Percentiles rank a stretch among this genome's conserved stretches.
These are phyloP conservation scores for Daktulosphaira vitifoliae DNA, from an alignment of 1,140 invertebrate genomes.

Conservation along the genomic window DNA sequence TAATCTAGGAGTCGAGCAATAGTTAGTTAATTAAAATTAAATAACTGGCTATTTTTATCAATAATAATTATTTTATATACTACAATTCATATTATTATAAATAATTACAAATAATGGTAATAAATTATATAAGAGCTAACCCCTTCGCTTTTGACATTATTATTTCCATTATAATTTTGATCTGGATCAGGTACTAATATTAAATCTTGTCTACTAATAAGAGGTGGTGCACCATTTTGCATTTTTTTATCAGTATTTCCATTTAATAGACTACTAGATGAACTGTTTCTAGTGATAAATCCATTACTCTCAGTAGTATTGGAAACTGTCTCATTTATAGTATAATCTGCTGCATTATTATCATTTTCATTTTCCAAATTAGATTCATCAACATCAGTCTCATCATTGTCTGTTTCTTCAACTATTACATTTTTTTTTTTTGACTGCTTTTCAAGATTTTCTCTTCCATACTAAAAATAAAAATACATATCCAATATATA, in stretches of 20 bases:
- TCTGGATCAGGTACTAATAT: conserved; percentile 55
- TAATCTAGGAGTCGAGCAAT: no score
- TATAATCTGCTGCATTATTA: conserved; percentile 18
- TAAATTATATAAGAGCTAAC: conserved; percentile 30
- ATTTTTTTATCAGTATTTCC: conserved; percentile 15
- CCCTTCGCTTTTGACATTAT: conserved; percentile 37
- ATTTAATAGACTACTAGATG: conserved; percentile 10
- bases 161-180: conserved; percentile 43
- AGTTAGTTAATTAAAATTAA: no score
- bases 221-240: conserved; percentile 38
- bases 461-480: conserved; percentile 60
- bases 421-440: conserved; percentile 12
- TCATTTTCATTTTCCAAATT: conserved; percentile 36
- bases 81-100: no score
- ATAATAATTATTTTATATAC: no score
- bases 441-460: conserved; percentile 63
- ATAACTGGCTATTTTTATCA: no score
- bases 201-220: conserved; percentile 53
- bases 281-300: neutral
- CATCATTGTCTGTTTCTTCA: conserved; percentile 45
- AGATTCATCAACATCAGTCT: conserved; percentile 46
- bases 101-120: neutral
- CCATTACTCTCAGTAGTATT: neutral
- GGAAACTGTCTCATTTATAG: neutral
- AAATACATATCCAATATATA: conserved; percentile 35